These are phyloP conservation scores for Pandemis heparana DNA, from an alignment of 2,888 invertebrate genomes.

Conservation along the genomic window DNA sequence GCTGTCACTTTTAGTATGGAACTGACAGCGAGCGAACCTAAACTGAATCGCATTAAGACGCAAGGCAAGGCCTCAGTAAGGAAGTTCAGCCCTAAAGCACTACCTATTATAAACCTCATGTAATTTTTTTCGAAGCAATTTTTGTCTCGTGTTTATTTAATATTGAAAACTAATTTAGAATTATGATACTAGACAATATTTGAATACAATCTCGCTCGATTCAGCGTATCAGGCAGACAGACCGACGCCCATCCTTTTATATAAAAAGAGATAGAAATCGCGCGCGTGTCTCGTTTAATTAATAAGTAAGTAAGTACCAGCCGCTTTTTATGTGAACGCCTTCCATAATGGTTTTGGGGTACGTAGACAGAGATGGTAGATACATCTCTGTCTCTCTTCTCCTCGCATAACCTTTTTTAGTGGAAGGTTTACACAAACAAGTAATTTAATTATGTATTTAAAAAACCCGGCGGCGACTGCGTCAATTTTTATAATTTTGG, in stretches of 20 bases:
- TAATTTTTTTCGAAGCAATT: too few species aligned
- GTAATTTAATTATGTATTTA: too few species aligned
- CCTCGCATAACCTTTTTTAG: too few species aligned
- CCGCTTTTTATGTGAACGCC: not conserved
- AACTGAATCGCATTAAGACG: too few species aligned
- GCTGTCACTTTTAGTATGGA: too few species aligned
- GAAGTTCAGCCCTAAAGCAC: too few species aligned
- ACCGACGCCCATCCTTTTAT: not conserved
- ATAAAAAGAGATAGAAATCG: conserved; percentile 3
- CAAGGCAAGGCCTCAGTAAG: too few species aligned
- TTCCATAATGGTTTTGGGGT: not conserved
- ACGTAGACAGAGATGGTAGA: not conserved
- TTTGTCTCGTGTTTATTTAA: not conserved
- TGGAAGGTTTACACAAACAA: too few species aligned
- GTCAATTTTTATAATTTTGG: too few species aligned
- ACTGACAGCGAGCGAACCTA: too few species aligned
- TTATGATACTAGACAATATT: not conserved
- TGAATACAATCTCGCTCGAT: not conserved
- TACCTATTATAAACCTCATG: too few species aligned
- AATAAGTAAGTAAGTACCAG: not conserved
- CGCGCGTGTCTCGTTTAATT: conserved; percentile 13
- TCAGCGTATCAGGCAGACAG: conserved; percentile 5
- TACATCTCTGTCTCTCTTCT: not conserved
- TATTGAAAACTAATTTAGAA: not conserved
- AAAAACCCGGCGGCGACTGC: too few species aligned